These are phyloP conservation scores for Paracyprichromis sp. DNA, from an alignment of 2,113 vertebrate genomes.

Conservation along the genomic window DNA sequence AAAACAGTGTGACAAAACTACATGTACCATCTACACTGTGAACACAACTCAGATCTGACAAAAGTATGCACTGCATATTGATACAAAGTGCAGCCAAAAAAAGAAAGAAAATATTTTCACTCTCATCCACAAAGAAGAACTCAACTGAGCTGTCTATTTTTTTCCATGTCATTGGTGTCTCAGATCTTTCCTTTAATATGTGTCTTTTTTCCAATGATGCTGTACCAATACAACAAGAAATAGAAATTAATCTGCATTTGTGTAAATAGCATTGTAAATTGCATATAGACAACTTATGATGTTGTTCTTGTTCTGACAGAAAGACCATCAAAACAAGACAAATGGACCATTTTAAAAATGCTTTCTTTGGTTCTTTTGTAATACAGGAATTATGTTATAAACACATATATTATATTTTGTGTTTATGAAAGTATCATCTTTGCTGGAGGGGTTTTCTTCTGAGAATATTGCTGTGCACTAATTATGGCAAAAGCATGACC, in stretches of 20 bases:
- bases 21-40: not conserved
- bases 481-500: not conserved
- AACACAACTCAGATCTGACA: not conserved
- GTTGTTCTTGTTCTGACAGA: not conserved
- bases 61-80: not conserved
- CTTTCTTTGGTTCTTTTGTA: not conserved
- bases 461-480: not conserved
- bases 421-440: not conserved
- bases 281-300: not conserved
- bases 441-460: not conserved
- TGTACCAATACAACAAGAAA: not conserved
- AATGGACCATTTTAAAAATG: not conserved
- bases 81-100: not conserved
- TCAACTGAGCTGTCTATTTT: not conserved
- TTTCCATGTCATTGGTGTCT: not conserved
- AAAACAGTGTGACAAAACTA: not conserved
- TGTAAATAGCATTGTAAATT: not conserved
- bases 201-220: not conserved
- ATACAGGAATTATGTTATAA: not conserved
- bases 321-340: not conserved
- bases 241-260: not conserved
- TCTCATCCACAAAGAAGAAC: not conserved
- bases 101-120: not conserved
- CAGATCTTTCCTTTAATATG: not conserved
- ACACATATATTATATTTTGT: not conserved